Conservation (phyloP, 1,140 invertebrate species). For the Probaryconus sp. region DNA sequence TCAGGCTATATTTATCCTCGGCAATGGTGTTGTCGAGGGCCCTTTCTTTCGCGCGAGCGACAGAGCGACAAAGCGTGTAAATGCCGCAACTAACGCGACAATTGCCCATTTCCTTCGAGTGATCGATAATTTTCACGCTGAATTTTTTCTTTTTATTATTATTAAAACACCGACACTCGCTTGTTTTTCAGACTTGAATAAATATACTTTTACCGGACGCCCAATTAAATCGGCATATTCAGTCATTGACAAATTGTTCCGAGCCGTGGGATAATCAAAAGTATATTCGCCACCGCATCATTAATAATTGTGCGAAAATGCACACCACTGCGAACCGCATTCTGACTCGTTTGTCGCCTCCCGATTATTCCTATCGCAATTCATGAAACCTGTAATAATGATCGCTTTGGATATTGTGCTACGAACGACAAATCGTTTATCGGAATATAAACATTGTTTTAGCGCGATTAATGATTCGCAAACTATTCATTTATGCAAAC, state of each 20-base stretch:
- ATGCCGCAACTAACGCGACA: constrained; percentile 56
- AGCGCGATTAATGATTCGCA: neutral
- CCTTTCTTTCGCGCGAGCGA: too few relatives aligned
- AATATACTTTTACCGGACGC: constrained; percentile 41
- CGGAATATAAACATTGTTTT: constrained; percentile 8
- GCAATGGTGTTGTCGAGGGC: too few relatives aligned
- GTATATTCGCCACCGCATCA: constrained; percentile 51
- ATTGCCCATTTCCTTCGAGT: constrained; percentile 42
- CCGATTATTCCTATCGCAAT: constrained; percentile 44
- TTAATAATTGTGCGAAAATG: constrained; percentile 53
- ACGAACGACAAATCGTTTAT: constrained; percentile 36
- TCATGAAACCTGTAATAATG: constrained; percentile 40
- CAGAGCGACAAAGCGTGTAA: constrained; percentile 65
- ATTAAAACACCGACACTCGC: neutral
- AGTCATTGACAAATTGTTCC: constrained; percentile 45
- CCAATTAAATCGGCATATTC: constrained; percentile 60
- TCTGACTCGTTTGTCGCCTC: constrained; percentile 24
- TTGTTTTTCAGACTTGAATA: constrained; percentile 44
- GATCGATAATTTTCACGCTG: constrained; percentile 57
- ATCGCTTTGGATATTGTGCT: constrained; percentile 15
- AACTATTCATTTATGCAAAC: neutral
- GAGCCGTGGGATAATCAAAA: constrained; percentile 44
- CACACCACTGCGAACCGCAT: constrained; percentile 38
- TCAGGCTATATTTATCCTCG: too few relatives aligned
- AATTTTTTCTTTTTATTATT: neutral